Conservation (phyloP, 2,888 invertebrate genomes). For the Eupeodes latifasciatus region DNA sequence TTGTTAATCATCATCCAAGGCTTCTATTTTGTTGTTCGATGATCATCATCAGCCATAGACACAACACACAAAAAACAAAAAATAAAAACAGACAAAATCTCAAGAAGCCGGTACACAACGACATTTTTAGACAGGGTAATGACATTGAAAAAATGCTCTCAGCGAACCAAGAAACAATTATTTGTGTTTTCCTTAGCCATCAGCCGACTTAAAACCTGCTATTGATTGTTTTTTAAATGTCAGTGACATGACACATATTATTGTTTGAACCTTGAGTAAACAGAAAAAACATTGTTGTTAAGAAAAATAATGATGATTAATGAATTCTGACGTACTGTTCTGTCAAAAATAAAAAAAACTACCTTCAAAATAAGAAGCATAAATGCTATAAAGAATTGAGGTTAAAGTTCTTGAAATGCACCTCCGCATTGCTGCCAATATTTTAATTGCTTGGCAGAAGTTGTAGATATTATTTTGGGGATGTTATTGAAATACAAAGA, state of each 20-base stretch:
- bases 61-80: conserved; percentile 3
- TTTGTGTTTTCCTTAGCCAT: not conserved
- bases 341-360: conserved; percentile 11
- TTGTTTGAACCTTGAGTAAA: not conserved
- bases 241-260: conserved; percentile 40
- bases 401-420: conserved; percentile 7
- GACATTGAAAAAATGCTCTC: conserved; percentile 34
- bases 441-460: conserved; percentile 47
- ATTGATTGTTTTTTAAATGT: conserved; percentile 41
- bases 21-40: conserved; percentile 17
- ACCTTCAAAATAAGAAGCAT: conserved; percentile 19
- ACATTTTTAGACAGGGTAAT: conserved; percentile 24
- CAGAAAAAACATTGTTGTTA: not conserved
- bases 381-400: conserved; percentile 17
- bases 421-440: conserved; percentile 35
- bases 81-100: not conserved
- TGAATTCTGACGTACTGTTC: conserved; percentile 1
- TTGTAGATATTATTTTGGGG: not conserved
- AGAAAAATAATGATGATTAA: conserved; percentile 47
- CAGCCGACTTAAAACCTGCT: conserved; percentile 15
- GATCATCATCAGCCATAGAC: conserved; percentile 20
- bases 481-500: conserved; percentile 23
- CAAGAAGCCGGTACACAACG: conserved; percentile 35
- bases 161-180: conserved; percentile 5
- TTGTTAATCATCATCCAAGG: conserved; percentile 62